Evolutionary conservation across 1,140 invertebrate species (phyloP).

Genomic region (Brachystomella parvula): DNA sequence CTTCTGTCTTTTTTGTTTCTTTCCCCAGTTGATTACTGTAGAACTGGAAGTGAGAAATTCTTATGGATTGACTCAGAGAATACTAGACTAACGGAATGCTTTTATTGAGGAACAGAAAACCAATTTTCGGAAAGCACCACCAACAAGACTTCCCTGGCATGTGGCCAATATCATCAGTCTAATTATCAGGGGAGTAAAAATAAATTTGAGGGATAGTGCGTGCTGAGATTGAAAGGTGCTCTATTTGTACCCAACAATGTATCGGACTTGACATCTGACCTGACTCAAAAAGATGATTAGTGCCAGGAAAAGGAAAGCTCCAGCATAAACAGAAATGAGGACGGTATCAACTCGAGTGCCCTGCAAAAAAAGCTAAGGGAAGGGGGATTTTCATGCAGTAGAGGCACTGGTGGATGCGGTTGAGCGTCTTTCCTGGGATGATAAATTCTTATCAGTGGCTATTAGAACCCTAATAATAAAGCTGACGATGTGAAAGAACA

Average conservation of each 20-base stretch:
- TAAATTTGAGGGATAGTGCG: constrained; percentile 17
- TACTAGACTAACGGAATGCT: not conserved
- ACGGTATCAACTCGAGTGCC: no score
- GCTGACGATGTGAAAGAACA: not conserved
- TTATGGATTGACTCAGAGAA: not conserved
- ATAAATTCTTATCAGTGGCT: not conserved
- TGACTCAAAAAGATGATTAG: no score
- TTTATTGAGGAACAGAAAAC: not conserved
- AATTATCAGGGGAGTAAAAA: constrained; percentile 33
- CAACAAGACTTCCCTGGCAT: constrained; percentile 17
- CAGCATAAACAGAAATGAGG: no score
- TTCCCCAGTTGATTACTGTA: not conserved
- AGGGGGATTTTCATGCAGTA: no score
- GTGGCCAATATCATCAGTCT: constrained; percentile 36
- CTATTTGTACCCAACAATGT: constrained; percentile 24
- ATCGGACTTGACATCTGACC: not conserved
- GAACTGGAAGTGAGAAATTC: not conserved
- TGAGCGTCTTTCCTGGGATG: no score
- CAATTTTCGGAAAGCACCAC: not conserved
- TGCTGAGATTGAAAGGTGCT: constrained; percentile 29
- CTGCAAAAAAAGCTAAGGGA: no score
- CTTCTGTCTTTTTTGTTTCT: not conserved
- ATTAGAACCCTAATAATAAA: not conserved
- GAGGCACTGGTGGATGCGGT: no score
- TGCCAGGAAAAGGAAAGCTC: no score